Evolutionary conservation across 2,888 invertebrate species (phyloP).

Genomic region (Omphaloscelis lunosa): DNA sequence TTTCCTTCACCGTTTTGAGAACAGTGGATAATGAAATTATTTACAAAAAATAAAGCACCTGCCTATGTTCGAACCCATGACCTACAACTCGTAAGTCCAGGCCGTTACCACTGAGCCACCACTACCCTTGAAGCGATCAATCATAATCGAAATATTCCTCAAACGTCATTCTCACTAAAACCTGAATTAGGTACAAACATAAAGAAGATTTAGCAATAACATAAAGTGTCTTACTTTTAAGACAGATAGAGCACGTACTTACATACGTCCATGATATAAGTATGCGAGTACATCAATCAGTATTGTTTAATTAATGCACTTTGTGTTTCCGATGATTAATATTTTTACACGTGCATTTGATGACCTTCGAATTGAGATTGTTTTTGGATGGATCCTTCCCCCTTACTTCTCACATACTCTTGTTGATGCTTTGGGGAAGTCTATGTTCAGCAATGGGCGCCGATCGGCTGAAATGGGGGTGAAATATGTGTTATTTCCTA

Average conservation of each 20-base stretch:
- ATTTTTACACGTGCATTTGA: slow-evolving; percentile 44
- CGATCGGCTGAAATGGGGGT: too few species aligned
- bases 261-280: slow-evolving; percentile 12
- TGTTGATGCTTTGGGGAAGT: too few species aligned
- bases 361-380: slow-evolving; percentile 15
- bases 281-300: not conserved
- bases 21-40: too few species aligned
- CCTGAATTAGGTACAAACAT: not conserved
- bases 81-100: too few species aligned
- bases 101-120: too few species aligned
- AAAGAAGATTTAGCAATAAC: slow-evolving; percentile 44
- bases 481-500: not conserved
- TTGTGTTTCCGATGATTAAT: slow-evolving; percentile 47
- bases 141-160: too few species aligned
- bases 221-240: slow-evolving; percentile 9
- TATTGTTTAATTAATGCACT: slow-evolving; percentile 50
- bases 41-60: too few species aligned
- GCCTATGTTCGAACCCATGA: too few species aligned
- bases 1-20: too few species aligned
- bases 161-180: not conserved
- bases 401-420: too few species aligned
- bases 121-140: too few species aligned
- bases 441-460: too few species aligned
- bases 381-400: not conserved
- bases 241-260: slow-evolving; percentile 42